These are phyloP conservation scores for Megalopta genalis DNA, from an alignment of 1,140 invertebrate genomes.

Conservation along the genomic window DNA sequence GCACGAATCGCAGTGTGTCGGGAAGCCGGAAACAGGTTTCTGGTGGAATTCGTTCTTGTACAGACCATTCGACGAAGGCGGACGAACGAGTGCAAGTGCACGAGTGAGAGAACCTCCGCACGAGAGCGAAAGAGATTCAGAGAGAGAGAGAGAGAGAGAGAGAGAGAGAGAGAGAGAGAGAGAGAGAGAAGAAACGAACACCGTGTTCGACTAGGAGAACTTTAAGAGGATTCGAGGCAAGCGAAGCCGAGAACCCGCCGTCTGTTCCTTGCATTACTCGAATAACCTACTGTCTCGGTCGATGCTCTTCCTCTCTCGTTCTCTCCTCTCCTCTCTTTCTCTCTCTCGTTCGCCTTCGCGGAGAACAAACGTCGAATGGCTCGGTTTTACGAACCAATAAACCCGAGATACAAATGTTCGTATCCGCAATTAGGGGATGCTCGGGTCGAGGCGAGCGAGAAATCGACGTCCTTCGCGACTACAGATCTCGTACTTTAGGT, in stretches of 20 bases:
- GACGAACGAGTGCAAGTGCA: background rate
- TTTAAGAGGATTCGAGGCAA: constrained; percentile 3
- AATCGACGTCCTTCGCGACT: no score
- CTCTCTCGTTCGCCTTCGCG: background rate
- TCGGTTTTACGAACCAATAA: constrained; percentile 16
- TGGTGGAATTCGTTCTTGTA: constrained; percentile 44
- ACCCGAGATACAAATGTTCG: background rate
- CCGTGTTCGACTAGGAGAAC: background rate
- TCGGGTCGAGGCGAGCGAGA: no score
- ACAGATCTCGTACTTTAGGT: no score
- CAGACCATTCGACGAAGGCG: background rate
- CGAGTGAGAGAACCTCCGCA: no score
- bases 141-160: no score
- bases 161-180: background rate
- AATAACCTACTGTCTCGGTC: constrained; percentile 23
- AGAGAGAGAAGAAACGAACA: no score
- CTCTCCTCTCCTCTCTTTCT: background rate
- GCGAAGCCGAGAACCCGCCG: background rate
- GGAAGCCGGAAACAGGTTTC: constrained; percentile 57
- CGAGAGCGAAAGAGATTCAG: no score
- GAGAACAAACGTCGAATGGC: background rate
- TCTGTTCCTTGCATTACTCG: background rate
- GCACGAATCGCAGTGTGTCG: constrained; percentile 29
- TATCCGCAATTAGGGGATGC: background rate
- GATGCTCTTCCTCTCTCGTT: constrained; percentile 3